Evolutionary conservation across 2,888 invertebrate species (phyloP), one percentile per base, ranked within the genome.

Genomic region (Nomada fucata): DNA sequence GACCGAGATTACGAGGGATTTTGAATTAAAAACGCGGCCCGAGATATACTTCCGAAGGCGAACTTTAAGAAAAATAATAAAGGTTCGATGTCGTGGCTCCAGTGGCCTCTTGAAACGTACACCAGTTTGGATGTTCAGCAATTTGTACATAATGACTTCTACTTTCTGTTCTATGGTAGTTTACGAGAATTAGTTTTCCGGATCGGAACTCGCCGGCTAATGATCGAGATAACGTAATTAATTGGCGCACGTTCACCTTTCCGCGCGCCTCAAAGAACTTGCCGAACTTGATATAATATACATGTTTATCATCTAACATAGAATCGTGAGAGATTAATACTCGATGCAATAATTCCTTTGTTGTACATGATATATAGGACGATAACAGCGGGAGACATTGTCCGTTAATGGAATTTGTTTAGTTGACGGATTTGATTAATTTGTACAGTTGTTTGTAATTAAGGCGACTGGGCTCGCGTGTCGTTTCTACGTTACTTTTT

Each of bases 141-240:
- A 88, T 87, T 86, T 77, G 61, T 59, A 74, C 72, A 74, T 86
- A 86, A 88, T 84, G 82, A 76, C 85, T 63, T 76, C 73, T 55
- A 76, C 85, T 77, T 83, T 64, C 69, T 68, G 76, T 82, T 85
- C 79, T 77, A 87, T 67, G 87, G 64, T 68, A 74, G 64, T 79
- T 82, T 52, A 15, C 53, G 23, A 2, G 29, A 65, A 59, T 59
- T 47, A 74, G 15, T 44, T 47, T 10, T 15, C n/a, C 69, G 10
- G 69, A 65, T 67, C 70, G 78, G 42, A 79, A 71, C 70, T 76
- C 42, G 10, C 13, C 70, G 47, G 36, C 29, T 42, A 70, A 69
- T 71, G 65, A 87, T 75, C 72, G 63, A 52, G 60, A 36, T 68
- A 47, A 53, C 42, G 70, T 57, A 69, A 55, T 83, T 86, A 86